Evolutionary conservation across 2,797 vertebrate species (phyloP).

Genomic region (Agapornis canus): DNA sequence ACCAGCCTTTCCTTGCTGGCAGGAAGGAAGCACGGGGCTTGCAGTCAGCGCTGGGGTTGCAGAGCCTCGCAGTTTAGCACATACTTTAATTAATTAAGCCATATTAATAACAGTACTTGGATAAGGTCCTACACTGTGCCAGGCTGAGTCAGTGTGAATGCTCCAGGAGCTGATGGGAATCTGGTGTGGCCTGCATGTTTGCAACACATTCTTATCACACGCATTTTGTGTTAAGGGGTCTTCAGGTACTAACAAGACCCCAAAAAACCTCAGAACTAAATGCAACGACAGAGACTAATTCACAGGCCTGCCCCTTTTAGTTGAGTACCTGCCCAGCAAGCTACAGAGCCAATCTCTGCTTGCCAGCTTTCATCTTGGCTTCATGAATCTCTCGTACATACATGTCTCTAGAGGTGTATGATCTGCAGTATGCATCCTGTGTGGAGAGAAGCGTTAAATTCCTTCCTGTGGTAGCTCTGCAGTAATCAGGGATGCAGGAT

Average conservation of each 20-base stretch:
- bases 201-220: neutral
- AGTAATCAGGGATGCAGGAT: neutral
- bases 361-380: neutral
- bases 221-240: neutral
- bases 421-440: neutral
- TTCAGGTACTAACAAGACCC: fast-evolving
- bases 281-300: neutral
- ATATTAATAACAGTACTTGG: neutral
- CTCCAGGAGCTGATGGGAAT: neutral
- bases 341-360: neutral
- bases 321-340: neutral
- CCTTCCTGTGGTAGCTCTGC: neutral
- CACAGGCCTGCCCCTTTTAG: neutral
- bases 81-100: neutral
- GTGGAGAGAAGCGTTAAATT: neutral
- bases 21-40: neutral
- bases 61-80: neutral
- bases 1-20: neutral
- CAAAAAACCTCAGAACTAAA: neutral
- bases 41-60: neutral
- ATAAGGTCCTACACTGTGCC: neutral
- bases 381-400: neutral
- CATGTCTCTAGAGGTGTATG: neutral
- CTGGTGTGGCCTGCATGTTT: neutral
- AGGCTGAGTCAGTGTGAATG: neutral